A percentile compares a stretch with the other conserved stretches of the same genome.
phyloP scores from a whole-genome alignment of 2,113 vertebrate species.

The Eclectus roratus region DNA sequence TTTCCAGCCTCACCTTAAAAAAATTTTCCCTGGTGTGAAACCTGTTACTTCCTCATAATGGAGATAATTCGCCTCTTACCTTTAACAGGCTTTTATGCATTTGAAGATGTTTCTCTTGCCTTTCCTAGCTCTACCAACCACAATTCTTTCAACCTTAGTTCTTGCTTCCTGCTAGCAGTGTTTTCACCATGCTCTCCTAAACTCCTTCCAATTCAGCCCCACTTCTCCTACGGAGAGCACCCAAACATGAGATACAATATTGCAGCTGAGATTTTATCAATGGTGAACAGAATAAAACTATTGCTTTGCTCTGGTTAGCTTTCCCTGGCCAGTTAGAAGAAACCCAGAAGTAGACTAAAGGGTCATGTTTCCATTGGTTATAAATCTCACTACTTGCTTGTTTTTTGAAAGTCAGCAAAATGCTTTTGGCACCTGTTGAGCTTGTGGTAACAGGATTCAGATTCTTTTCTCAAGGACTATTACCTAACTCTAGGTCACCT shows the following conservation, averaged over 20 bases:
- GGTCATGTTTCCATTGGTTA: not conserved
- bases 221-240: not conserved
- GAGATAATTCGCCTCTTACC: not conserved
- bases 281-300: not conserved
- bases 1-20: not conserved
- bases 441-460: not conserved
- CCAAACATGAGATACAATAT: not conserved
- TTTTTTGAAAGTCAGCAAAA: not conserved
- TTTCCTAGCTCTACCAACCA: not conserved
- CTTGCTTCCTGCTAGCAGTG: not conserved
- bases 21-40: not conserved
- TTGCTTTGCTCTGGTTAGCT: not conserved
- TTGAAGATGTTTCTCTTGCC: not conserved
- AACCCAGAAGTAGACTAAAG: not conserved
- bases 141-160: not conserved
- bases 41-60: not conserved
- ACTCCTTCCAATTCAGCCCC: not conserved
- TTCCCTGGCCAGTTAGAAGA: not conserved
- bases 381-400: not conserved
- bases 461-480: slow-evolving; percentile 14
- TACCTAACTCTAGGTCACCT: slow-evolving; percentile 7
- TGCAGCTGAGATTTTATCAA: not conserved
- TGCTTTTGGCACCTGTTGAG: not conserved
- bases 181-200: not conserved
- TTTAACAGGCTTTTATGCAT: not conserved